These are phyloP conservation scores for Heliconius eleuchia DNA, from an alignment of 1,140 invertebrate species.

Conservation along the genomic window DNA sequence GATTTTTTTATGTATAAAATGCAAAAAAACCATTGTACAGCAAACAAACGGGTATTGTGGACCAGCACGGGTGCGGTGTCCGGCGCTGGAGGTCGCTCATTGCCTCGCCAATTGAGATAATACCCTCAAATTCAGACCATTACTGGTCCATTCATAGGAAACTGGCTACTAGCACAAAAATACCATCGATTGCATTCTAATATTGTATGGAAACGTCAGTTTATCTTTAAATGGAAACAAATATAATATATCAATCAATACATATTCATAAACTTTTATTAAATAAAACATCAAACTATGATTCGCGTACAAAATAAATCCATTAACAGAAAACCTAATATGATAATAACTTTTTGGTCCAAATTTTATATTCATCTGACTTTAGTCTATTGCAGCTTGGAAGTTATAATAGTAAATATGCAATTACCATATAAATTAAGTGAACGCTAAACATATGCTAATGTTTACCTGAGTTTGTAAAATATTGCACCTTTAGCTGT, in stretches of 20 bases:
- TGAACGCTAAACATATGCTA: constrained; percentile 53
- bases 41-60: constrained; percentile 63
- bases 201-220: not conserved
- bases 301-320: not conserved
- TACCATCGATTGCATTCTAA: not conserved
- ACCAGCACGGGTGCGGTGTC: constrained; percentile 68
- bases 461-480: constrained; percentile 22
- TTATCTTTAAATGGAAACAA: not conserved
- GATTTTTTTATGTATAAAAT: not conserved
- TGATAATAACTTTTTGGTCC: not conserved
- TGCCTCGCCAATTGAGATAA: constrained; percentile 78
- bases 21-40: constrained; percentile 66
- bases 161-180: constrained; percentile 51
- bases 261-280: not conserved
- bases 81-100: constrained; percentile 66
- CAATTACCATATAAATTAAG: constrained; percentile 44
- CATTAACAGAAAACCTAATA: not conserved
- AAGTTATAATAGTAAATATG: not conserved
- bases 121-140: constrained; percentile 75
- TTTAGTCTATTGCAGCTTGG: not conserved
- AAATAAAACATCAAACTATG: not conserved
- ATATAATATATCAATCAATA: constrained; percentile 2
- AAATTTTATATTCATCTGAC: not conserved
- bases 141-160: constrained; percentile 76
- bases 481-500: not conserved